These are phyloP conservation scores for Microhierax caerulescens DNA, from an alignment of 2,797 vertebrate species.

Conservation along the genomic window DNA sequence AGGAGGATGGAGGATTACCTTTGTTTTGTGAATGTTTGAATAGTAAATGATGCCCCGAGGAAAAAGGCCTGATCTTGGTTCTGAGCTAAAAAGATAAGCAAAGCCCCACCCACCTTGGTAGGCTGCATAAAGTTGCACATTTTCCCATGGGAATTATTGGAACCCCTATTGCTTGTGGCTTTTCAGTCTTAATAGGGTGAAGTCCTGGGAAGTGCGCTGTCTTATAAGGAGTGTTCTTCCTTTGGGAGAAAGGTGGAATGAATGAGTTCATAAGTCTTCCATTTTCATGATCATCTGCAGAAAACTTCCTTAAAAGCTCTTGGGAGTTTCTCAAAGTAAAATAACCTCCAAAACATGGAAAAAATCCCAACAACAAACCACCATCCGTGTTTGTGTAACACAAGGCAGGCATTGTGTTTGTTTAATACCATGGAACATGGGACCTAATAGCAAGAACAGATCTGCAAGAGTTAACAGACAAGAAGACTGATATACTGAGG, in stretches of 20 bases:
- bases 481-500: not conserved
- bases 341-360: not conserved
- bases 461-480: not conserved
- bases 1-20: not conserved
- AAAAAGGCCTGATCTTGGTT: slow-evolving; percentile 8
- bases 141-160: slow-evolving; percentile 57
- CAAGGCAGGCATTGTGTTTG: not conserved
- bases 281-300: not conserved
- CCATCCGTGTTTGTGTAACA: not conserved
- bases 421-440: not conserved
- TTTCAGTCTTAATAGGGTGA: not conserved
- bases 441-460: not conserved
- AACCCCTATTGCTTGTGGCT: not conserved
- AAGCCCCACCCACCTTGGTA: not conserved
- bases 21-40: slow-evolving; percentile 37
- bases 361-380: not conserved
- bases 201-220: not conserved
- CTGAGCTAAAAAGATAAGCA: slow-evolving; percentile 47
- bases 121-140: not conserved
- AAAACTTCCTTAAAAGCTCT: not conserved
- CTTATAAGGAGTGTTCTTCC: not conserved
- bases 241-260: not conserved
- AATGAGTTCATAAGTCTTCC: not conserved
- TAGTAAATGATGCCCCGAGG: not conserved
- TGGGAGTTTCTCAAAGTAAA: not conserved